Conservation (phyloP, 2,888 invertebrate genomes). For the Conus canariensis region DNA sequence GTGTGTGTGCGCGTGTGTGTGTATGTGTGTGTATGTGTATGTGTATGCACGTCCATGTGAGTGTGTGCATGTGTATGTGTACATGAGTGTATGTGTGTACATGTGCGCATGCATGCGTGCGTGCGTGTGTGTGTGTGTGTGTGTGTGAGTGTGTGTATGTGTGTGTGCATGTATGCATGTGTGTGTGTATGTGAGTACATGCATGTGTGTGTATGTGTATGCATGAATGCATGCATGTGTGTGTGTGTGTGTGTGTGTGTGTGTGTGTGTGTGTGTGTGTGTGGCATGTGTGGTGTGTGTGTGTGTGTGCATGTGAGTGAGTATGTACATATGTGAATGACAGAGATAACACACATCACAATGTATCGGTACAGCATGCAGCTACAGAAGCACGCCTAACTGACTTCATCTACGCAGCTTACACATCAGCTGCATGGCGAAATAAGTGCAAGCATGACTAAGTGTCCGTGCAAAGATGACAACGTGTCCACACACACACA, state of each 20-base stretch:
- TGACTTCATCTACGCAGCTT: too few species aligned
- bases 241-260: conserved; percentile 16
- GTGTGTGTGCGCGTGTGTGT: background rate
- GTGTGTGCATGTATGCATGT: background rate
- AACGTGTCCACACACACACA: background rate
- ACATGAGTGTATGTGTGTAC: background rate
- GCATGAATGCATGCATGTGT: background rate
- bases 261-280: background rate
- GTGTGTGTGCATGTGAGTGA: background rate
- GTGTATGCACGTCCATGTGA: background rate
- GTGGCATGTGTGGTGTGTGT: background rate
- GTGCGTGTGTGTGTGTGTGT: background rate
- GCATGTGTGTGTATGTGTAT: background rate
- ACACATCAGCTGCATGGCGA: too few species aligned
- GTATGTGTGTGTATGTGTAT: background rate
- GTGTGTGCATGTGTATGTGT: background rate
- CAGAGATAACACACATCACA: background rate
- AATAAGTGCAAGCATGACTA: too few species aligned
- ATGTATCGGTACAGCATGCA: too few species aligned
- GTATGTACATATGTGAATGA: background rate
- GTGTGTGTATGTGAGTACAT: background rate
- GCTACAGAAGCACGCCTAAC: too few species aligned
- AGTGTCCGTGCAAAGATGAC: background rate
- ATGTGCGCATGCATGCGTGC: background rate
- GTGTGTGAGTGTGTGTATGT: background rate